A percentile compares a stretch with the other conserved stretches of the same genome.
Conservation (phyloP, 2,888 invertebrate species). For the Serripes groenlandicus region DNA sequence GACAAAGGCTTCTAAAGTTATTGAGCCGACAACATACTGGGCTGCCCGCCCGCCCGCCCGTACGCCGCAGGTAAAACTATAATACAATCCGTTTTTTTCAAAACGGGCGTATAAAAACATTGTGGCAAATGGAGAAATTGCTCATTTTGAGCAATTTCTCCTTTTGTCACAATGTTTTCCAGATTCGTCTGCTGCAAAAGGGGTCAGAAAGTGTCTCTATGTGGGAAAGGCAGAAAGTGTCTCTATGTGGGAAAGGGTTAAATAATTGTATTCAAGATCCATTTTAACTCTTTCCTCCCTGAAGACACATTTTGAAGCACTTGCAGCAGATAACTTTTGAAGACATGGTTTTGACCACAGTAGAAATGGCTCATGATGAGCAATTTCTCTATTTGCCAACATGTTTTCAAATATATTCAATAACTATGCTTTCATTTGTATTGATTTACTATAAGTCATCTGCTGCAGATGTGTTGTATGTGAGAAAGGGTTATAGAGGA, state of each 20-base stretch:
- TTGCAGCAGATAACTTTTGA: neutral
- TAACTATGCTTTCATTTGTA: too few species aligned
- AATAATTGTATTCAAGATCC: neutral
- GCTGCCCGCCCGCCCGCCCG: too few species aligned
- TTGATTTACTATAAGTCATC: too few species aligned
- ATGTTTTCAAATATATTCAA: neutral
- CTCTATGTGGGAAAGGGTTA: constrained; percentile 7
- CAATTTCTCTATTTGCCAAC: neutral
- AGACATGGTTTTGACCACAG: neutral
- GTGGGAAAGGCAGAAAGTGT: too few species aligned
- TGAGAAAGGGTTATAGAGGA: too few species aligned
- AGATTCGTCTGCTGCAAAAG: neutral
- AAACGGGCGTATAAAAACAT: too few species aligned
- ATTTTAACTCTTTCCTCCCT: neutral
- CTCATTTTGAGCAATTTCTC: neutral
- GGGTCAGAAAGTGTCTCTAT: neutral
- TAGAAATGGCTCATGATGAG: neutral
- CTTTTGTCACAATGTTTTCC: neutral
- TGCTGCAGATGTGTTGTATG: too few species aligned
- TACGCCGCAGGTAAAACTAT: too few species aligned
- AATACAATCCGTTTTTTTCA: too few species aligned
- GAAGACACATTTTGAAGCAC: neutral
- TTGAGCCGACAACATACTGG: too few species aligned
- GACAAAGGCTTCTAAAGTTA: too few species aligned
- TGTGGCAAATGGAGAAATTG: neutral